Evolutionary conservation across 2,113 vertebrate genomes (phyloP), one percentile per base, ranked within the genome.

Genomic region (Chrysochloris asiatica): DNA sequence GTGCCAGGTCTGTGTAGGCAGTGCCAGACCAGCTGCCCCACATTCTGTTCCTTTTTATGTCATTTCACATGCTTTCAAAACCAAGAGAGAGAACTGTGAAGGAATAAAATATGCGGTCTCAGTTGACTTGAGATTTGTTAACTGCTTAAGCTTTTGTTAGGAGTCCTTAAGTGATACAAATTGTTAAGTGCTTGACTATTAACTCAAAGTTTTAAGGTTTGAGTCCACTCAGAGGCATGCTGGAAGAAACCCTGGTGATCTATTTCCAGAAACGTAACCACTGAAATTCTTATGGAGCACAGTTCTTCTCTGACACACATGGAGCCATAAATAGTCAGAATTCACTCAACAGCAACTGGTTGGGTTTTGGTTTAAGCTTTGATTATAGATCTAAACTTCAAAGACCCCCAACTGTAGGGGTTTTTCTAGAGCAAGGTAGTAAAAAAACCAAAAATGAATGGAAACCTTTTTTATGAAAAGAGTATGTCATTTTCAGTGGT

Each of bases 21-120:
- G 41, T 72, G 83, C 69, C 45, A 67, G 83, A 67, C 50, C 86
- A 86, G 52, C 52, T 93, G 86, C 45, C 67, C 33, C 33, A 75
- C 69, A 61, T 90, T 94, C 88, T 92, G 41, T 65, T 88, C 33
- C 38, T 73, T 61, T 94, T 75, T 83, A 38, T 88, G 47, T 69
- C 12, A 28, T 10, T 22, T 76, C 79, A 78, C 67, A 63, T 48
- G 24, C n/a, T 61, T 85, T 85, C 59, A 93, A 82, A 63, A 28
- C 8, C 36, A 76, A 50, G 22, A 61, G 22, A 71, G 47, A 14
- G n/a, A 65, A 79, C 4, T 79, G 16, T 30, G 21, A 83, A 75
- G 65, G 36, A 77, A 45, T 69, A 38, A 80, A 30, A 8, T 22
- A 9, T 56, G n/a, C 61, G 19, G 52, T 56, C n/a, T 76, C 24